These are phyloP conservation scores for Bombus turneri DNA, from an alignment of 1,140 invertebrate genomes.

Conservation along the genomic window DNA sequence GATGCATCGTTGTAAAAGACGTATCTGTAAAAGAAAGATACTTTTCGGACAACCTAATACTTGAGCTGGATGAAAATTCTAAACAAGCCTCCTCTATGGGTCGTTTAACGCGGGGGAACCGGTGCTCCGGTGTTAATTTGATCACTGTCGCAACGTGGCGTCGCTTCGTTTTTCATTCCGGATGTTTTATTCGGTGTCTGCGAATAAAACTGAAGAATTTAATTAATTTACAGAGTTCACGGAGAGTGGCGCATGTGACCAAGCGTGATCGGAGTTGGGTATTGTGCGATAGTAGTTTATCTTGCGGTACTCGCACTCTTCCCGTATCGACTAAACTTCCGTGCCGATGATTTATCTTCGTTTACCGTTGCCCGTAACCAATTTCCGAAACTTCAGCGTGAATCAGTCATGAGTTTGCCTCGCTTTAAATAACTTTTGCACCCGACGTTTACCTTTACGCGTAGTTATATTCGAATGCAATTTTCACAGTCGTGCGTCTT, in stretches of 20 bases:
- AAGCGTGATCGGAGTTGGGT: slow-evolving; percentile 39
- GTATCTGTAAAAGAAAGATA: too few relatives aligned
- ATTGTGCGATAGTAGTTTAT: slow-evolving; percentile 50
- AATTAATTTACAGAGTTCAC: slow-evolving; percentile 25
- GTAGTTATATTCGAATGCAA: neutral
- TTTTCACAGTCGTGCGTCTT: slow-evolving; percentile 20
- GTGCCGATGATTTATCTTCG: slow-evolving; percentile 52
- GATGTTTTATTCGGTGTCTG: neutral
- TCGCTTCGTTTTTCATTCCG: neutral
- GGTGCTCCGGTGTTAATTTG: neutral
- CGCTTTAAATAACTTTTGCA: slow-evolving; percentile 45
- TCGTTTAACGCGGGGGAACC: neutral
- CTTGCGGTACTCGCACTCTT: slow-evolving; percentile 24
- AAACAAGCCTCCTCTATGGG: neutral
- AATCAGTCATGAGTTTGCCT: slow-evolving; percentile 44
- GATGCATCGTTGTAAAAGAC: too few relatives aligned
- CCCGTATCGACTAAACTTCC: slow-evolving; percentile 26
- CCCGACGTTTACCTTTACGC: neutral
- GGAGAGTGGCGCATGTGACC: slow-evolving; percentile 16
- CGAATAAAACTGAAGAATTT: slow-evolving; percentile 8
- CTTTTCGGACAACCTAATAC: too few relatives aligned
- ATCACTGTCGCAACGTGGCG: neutral
- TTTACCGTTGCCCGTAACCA: slow-evolving; percentile 49
- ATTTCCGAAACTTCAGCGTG: slow-evolving; percentile 41
- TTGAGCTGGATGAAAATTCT: neutral